phyloP scores from a whole-genome alignment of 2,888 invertebrate genomes.

The Eretmocerus hayati region DNA sequence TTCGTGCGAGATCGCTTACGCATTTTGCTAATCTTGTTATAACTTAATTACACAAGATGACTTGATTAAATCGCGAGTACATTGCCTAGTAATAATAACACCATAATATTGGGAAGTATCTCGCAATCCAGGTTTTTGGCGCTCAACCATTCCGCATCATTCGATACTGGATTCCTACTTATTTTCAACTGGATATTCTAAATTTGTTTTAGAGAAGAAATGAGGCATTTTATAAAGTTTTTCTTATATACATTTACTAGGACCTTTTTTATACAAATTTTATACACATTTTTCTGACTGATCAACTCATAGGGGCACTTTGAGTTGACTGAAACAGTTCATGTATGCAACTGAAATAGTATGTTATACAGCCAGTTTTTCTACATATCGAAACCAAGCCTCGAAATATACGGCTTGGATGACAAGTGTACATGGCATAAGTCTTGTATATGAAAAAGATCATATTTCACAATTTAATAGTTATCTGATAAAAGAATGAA shows the following conservation, averaged over 20 bases:
- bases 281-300: conserved; percentile 15
- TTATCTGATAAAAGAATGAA: neutral
- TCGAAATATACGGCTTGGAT: neutral
- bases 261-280: conserved; percentile 16
- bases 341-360: conserved; percentile 3
- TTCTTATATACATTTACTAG: conserved; percentile 17
- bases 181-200: too few species aligned
- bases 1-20: too few species aligned
- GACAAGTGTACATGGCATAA: too few species aligned
- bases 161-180: too few species aligned
- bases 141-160: too few species aligned
- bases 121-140: too few species aligned
- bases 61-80: too few species aligned
- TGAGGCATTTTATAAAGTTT: conserved; percentile 8
- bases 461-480: neutral
- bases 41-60: too few species aligned
- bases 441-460: too few species aligned
- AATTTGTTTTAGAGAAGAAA: neutral
- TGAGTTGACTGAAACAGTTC: conserved; percentile 7
- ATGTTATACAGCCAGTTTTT: conserved; percentile 17
- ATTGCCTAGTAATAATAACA: too few species aligned
- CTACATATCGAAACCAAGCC: conserved; percentile 10
- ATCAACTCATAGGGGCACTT: conserved; percentile 7
- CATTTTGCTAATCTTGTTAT: too few species aligned
- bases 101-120: too few species aligned